Evolutionary conservation across 2,113 vertebrate species (phyloP).

Genomic region (Coreoperca whiteheadi): DNA sequence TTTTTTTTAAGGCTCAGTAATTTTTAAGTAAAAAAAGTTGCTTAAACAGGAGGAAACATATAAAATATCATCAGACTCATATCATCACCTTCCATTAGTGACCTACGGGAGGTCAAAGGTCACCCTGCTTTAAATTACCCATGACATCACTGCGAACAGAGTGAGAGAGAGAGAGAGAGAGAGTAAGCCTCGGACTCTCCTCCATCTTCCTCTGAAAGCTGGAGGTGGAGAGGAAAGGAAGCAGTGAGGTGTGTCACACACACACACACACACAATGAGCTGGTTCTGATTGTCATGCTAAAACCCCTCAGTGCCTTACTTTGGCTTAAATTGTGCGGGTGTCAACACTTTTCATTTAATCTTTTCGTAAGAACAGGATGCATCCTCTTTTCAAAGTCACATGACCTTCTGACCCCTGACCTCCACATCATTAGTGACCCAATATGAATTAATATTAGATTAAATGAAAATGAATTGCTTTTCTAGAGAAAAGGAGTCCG

Average conservation of each 20-base stretch:
- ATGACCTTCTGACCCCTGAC: conserved; percentile 62
- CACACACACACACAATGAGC: conserved; percentile 17
- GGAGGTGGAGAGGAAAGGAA: conserved; percentile 16
- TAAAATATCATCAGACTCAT: not conserved
- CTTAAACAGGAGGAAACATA: not conserved
- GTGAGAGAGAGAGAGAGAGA: not conserved
- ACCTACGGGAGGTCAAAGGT: conserved; percentile 62
- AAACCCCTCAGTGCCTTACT: conserved; percentile 40
- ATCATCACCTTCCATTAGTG: not conserved
- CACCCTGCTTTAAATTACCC: conserved; percentile 17
- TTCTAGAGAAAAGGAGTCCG: not conserved
- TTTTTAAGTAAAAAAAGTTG: no score
- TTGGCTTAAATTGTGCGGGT: conserved; percentile 10
- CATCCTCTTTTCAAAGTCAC: conserved; percentile 25
- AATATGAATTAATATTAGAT: not conserved
- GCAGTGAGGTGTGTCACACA: conserved; percentile 67
- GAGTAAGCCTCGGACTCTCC: conserved; percentile 4
- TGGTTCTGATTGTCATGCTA: conserved; percentile 59
- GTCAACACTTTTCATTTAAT: conserved; percentile 16
- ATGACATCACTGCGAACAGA: conserved; percentile 27
- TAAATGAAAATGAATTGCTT: not conserved
- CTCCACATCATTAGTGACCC: conserved; percentile 7
- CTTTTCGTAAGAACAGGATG: conserved; percentile 11
- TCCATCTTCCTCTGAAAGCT: not conserved
- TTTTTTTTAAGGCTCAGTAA: no score